Conservation (phyloP, 2,797 vertebrate genomes). For the Cyclura pinguis region DNA sequence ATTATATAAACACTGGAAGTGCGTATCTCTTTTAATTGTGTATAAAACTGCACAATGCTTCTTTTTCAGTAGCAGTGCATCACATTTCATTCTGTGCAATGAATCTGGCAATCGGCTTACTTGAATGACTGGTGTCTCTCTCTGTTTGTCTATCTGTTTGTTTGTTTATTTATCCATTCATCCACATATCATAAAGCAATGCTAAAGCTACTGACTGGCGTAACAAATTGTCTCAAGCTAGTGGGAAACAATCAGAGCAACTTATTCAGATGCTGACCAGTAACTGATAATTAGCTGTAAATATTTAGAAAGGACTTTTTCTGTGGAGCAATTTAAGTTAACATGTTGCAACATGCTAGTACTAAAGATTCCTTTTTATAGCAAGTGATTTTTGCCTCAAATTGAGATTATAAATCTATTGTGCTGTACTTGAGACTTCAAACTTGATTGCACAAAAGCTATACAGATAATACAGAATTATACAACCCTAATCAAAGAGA, state of each 20-base stretch:
- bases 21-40: not conserved
- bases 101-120: not conserved
- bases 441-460: slow-evolving; percentile 80
- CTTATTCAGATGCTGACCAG: slow-evolving; percentile 76
- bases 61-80: not conserved
- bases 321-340: slow-evolving; percentile 73
- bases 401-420: slow-evolving; percentile 78
- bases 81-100: not conserved
- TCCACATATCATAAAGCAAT: slow-evolving; percentile 25
- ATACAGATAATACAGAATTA: slow-evolving; percentile 79
- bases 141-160: too few species aligned
- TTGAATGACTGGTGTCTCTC: not conserved
- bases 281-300: slow-evolving; percentile 80
- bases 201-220: slow-evolving; percentile 42
- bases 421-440: slow-evolving; percentile 79
- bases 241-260: slow-evolving; percentile 77
- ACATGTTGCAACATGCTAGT: slow-evolving; percentile 70
- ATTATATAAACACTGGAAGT: not conserved
- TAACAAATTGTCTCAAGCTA: slow-evolving; percentile 46
- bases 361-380: slow-evolving; percentile 58
- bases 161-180: not conserved
- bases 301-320: slow-evolving; percentile 77
- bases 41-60: not conserved
- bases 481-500: slow-evolving; percentile 81
- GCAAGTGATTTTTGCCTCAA: slow-evolving; percentile 72